Evolutionary conservation across 1,140 invertebrate genomes (phyloP).

Genomic region (Bombus waltoni): DNA sequence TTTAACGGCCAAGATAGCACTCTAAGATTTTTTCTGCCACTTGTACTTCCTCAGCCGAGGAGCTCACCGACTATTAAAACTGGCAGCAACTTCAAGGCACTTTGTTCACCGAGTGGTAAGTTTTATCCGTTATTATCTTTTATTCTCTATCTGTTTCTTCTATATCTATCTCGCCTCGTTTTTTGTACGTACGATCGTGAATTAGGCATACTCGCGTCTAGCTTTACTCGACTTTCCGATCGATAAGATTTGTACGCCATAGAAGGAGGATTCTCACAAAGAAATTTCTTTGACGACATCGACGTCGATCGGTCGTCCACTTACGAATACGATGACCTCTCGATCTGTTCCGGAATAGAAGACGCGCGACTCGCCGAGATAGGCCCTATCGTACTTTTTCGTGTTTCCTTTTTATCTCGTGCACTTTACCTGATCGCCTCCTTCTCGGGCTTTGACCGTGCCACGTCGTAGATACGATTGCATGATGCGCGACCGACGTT

Average conservation of each 20-base stretch:
- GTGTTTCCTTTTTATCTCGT: not conserved
- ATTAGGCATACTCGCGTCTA: not conserved
- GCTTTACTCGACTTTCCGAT: not conserved
- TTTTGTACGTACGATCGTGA: not conserved
- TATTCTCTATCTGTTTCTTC: not conserved
- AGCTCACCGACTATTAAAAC: constrained; percentile 54
- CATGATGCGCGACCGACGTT: not conserved
- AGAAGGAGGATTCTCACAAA: not conserved
- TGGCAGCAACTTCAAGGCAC: constrained; percentile 72
- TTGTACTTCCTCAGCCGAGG: constrained; percentile 21
- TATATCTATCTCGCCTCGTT: not conserved
- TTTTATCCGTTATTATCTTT: constrained; percentile 49
- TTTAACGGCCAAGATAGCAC: not conserved
- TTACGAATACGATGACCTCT: not conserved
- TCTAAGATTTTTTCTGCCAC: constrained; percentile 15
- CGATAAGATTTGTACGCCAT: not conserved
- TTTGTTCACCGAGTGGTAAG: constrained; percentile 74
- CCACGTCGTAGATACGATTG: not conserved
- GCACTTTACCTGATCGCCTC: not conserved
- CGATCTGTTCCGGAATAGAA: not conserved
- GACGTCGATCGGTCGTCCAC: constrained; percentile 13
- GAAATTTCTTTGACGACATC: constrained; percentile 32
- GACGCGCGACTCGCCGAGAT: not conserved
- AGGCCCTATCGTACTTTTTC: not conserved
- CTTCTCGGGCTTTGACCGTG: not conserved